These are phyloP conservation scores for Gnathonemus echidnorhynchus DNA, from an alignment of 2,113 vertebrate species.

Conservation along the genomic window DNA sequence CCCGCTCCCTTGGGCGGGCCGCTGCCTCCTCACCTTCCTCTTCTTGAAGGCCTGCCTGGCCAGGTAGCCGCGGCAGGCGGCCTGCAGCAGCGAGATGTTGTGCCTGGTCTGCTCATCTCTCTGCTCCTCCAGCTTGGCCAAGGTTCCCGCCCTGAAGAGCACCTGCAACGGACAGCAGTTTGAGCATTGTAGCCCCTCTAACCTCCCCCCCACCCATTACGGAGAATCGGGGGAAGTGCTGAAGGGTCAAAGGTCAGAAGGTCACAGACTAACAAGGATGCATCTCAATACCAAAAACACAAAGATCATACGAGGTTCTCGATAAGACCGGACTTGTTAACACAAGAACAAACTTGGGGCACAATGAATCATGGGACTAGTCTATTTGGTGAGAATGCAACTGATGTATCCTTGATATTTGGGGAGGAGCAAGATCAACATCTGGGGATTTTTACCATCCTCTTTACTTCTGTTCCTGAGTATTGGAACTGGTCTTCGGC, in stretches of 20 bases:
- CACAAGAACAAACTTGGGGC: not conserved
- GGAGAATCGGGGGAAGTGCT: not conserved
- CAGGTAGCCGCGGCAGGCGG: conserved; percentile 81
- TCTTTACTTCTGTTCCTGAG: too few relatives aligned
- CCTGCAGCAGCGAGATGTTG: conserved; percentile 87
- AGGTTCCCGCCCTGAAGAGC: conserved; percentile 85
- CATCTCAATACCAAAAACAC: not conserved
- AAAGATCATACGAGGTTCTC: not conserved
- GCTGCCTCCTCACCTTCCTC: conserved; percentile 74
- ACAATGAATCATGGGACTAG: too few relatives aligned
- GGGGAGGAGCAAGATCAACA: too few relatives aligned
- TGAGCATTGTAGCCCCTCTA: not conserved
- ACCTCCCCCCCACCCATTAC: not conserved
- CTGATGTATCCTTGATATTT: too few relatives aligned
- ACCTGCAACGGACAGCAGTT: conserved; percentile 58
- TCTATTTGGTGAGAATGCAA: too few relatives aligned
- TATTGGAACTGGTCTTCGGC: too few relatives aligned
- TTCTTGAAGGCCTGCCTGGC: conserved; percentile 93
- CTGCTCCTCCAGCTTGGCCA: conserved; percentile 87
- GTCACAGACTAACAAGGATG: not conserved
- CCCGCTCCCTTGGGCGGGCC: not conserved
- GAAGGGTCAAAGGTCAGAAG: not conserved
- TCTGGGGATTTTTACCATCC: too few relatives aligned
- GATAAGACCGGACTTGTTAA: not conserved
- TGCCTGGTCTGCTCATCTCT: conserved; percentile 84